phyloP scores from a whole-genome alignment of 2,888 invertebrate species.

The Fissipunctia ypsillon region DNA sequence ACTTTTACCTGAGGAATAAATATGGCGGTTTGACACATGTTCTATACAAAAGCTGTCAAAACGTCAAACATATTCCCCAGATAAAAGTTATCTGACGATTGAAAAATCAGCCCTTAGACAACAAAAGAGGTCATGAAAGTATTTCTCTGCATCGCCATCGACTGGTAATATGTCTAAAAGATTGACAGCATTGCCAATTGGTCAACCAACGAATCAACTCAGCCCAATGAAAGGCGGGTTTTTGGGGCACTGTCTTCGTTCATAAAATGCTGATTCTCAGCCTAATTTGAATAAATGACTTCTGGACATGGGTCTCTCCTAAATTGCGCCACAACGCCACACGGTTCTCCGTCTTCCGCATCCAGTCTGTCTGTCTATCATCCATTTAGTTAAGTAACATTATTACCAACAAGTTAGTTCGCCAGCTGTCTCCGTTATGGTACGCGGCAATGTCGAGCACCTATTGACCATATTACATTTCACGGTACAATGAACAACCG shows the following conservation, averaged over 20 bases:
- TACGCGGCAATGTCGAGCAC: slow-evolving; percentile 42
- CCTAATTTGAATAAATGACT: background rate
- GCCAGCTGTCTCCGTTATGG: slow-evolving; percentile 44
- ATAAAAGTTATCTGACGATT: too few relatives aligned
- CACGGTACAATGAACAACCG: slow-evolving; percentile 69
- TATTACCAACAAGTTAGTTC: slow-evolving; percentile 8
- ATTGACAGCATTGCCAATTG: background rate
- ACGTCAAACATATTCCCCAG: too few relatives aligned
- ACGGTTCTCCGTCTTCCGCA: background rate
- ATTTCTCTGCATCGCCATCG: background rate
- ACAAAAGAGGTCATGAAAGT: background rate
- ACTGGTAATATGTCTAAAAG: background rate
- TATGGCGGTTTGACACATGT: too few relatives aligned
- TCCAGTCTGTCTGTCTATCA: background rate
- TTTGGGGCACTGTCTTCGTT: background rate
- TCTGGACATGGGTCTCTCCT: background rate
- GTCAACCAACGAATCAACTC: background rate
- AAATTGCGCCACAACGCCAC: too few relatives aligned
- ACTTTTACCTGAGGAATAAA: too few relatives aligned
- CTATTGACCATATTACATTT: slow-evolving; percentile 70
- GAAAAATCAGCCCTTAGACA: too few relatives aligned
- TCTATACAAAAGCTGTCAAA: too few relatives aligned
- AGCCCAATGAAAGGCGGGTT: background rate
- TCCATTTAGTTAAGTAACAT: background rate
- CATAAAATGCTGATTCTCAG: background rate